A percentile compares a stretch with the other conserved stretches of the same genome.
phyloP scores from a whole-genome alignment of 30 jellyfish, hydroid and myxozoan species.

The Chironex yamaguchii region DNA sequence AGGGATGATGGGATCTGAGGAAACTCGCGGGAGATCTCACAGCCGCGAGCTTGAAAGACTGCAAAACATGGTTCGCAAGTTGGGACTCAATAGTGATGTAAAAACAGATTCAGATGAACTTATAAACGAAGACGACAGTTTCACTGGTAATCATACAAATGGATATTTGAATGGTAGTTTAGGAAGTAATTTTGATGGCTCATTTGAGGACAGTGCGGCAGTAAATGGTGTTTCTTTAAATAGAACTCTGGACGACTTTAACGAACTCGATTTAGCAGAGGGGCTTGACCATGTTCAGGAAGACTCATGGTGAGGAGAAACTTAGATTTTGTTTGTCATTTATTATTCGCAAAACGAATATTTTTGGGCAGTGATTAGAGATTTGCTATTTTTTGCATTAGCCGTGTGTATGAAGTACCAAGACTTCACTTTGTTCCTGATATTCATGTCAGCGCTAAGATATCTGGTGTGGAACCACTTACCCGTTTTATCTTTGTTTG shows the following conservation, averaged over 20 bases:
- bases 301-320: not conserved
- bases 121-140: not conserved
- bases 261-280: not conserved
- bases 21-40: not conserved
- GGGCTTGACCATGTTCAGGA: not conserved
- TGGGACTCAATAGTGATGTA: not conserved
- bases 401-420: too few species aligned
- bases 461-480: too few species aligned
- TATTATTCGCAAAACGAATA: too few species aligned
- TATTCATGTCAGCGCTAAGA: too few species aligned
- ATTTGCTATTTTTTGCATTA: too few species aligned
- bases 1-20: not conserved
- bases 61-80: not conserved
- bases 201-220: not conserved
- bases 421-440: too few species aligned
- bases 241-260: not conserved
- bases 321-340: too few species aligned
- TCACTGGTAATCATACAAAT: not conserved
- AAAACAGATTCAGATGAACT: not conserved
- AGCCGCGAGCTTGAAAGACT: not conserved
- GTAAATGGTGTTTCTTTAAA: not conserved
- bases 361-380: too few species aligned
- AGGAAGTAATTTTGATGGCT: not conserved
- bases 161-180: not conserved
- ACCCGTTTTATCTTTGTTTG: too few species aligned